Evolutionary conservation across 1,140 invertebrate species (phyloP).

Genomic region (Protaetia brevitarsis): DNA sequence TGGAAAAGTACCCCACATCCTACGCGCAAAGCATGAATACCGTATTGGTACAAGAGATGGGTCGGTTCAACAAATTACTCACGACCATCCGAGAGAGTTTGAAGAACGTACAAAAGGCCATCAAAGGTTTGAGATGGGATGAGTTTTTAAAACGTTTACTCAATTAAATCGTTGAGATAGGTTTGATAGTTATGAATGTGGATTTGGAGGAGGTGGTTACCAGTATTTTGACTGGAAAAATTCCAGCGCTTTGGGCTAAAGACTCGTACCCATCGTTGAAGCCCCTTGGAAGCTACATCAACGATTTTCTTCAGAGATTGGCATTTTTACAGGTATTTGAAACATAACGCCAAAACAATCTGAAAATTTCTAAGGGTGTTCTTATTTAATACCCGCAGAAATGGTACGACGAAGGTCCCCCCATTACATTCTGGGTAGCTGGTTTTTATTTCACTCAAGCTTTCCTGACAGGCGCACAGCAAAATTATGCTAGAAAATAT

Average conservation of each 20-base stretch:
- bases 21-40: constrained; percentile 90
- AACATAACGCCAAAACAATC: too few species aligned
- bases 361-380: too few species aligned
- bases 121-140: constrained; percentile 64
- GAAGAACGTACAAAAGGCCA: constrained; percentile 78
- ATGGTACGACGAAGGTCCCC: constrained; percentile 82
- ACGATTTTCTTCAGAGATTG: constrained; percentile 80
- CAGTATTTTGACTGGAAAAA: constrained; percentile 78
- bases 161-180: constrained; percentile 45
- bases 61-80: constrained; percentile 81
- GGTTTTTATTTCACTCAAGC: constrained; percentile 96
- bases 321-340: constrained; percentile 67
- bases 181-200: constrained; percentile 79
- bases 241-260: constrained; percentile 78
- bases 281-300: constrained; percentile 84
- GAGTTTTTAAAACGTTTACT: background rate
- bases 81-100: constrained; percentile 71
- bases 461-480: constrained; percentile 89
- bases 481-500: constrained; percentile 91
- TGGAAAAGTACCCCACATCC: constrained; percentile 73
- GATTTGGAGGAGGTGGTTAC: constrained; percentile 84
- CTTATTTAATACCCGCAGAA: too few species aligned
- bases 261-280: constrained; percentile 92
- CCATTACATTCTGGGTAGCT: constrained; percentile 84
- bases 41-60: constrained; percentile 92